Percentiles rank a stretch among this genome's conserved stretches.
phyloP scores from a whole-genome alignment of 1,140 invertebrate genomes.

The Calycopis cecrops region DNA sequence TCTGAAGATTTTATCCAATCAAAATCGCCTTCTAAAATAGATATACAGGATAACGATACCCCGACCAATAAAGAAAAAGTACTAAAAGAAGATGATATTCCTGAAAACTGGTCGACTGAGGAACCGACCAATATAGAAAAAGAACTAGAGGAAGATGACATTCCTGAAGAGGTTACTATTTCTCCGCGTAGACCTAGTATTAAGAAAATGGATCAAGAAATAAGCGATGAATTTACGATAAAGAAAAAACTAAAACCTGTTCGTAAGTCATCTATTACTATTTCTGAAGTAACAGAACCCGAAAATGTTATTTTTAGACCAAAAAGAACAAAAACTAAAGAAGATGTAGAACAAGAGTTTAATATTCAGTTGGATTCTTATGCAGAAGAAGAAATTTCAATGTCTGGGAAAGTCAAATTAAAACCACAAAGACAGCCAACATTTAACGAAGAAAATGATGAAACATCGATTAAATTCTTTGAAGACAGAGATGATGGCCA shows the following conservation, averaged over 20 bases:
- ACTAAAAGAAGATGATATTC: background rate
- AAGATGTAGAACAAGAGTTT: conserved; percentile 91
- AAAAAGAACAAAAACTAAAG: conserved; percentile 82
- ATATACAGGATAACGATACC: conserved; percentile 34
- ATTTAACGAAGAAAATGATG: conserved; percentile 82
- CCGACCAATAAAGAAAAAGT: conserved; percentile 14
- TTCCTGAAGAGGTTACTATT: conserved; percentile 76
- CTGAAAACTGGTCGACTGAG: too few species aligned
- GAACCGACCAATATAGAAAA: too few species aligned
- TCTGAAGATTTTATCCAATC: conserved; percentile 53
- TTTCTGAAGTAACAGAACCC: conserved; percentile 82
- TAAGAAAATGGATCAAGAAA: conserved; percentile 79
- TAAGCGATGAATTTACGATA: conserved; percentile 81
- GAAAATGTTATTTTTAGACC: conserved; percentile 86
- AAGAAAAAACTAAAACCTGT: conserved; percentile 80
- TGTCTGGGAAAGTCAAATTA: conserved; percentile 88
- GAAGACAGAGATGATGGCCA: conserved; percentile 79
- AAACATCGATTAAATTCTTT: conserved; percentile 83
- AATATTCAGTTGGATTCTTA: conserved; percentile 88
- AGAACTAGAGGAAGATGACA: conserved; percentile 34
- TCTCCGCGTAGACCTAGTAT: conserved; percentile 67
- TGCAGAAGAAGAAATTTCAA: conserved; percentile 89
- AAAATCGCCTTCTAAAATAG: conserved; percentile 30
- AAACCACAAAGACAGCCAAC: conserved; percentile 81
- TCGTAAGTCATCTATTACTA: conserved; percentile 77